phyloP scores from a whole-genome alignment of 2,113 vertebrate species.

The Chinchilla lanigera region DNA sequence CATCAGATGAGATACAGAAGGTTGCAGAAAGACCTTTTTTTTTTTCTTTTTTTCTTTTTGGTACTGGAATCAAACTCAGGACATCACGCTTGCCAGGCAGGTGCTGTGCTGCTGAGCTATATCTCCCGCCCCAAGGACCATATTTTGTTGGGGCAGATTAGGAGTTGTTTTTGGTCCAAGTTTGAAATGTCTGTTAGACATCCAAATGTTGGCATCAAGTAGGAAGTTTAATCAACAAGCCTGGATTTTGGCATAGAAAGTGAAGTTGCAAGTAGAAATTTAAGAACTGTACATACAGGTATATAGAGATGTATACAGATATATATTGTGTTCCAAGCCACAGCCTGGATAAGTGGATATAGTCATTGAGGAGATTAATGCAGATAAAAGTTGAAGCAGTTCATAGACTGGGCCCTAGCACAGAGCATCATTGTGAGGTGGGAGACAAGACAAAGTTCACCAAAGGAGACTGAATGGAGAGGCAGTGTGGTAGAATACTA shows the following conservation, averaged over 20 bases:
- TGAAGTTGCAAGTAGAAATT: background rate
- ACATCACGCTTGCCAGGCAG: no score
- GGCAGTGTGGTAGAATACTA: background rate
- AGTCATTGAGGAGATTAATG: background rate
- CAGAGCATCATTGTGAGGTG: background rate
- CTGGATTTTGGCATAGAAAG: conserved; percentile 12
- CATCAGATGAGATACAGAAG: background rate
- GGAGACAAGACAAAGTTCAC: background rate
- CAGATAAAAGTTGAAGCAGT: background rate
- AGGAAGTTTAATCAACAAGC: background rate
- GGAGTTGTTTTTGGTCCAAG: background rate
- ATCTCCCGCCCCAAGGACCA: no score
- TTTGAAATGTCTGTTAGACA: background rate
- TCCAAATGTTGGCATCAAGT: background rate
- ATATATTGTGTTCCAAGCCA: background rate
- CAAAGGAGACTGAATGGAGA: background rate
- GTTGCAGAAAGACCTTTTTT: background rate
- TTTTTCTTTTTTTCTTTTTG: no score
- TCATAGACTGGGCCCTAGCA: background rate
- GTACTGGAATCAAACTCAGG: no score
- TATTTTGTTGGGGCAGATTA: background rate
- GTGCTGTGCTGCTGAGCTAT: no score
- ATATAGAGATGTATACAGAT: background rate
- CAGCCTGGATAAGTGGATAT: background rate
- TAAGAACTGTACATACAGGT: background rate